phyloP scores from a whole-genome alignment of 30 jellyfish, hydroid and myxozoan genomes.

The Cassiopea xamachana region DNA sequence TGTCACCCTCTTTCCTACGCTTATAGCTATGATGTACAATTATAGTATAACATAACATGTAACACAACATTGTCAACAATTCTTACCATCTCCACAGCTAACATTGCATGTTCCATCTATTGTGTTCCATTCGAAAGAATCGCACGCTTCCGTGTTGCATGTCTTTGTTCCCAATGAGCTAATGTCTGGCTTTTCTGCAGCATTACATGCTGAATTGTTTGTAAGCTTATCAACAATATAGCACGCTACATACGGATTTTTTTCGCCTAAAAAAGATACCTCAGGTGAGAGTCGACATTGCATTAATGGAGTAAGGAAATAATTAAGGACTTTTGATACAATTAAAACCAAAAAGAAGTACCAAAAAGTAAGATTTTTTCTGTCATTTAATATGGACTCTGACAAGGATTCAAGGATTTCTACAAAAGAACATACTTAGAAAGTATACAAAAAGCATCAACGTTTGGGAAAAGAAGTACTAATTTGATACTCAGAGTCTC shows the following conservation, averaged over 20 bases:
- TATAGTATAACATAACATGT: too few relatives aligned
- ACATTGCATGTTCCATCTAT: conserved; percentile 84
- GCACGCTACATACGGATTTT: conserved; percentile 39
- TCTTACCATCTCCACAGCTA: conserved; percentile 90
- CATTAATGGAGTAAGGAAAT: not conserved
- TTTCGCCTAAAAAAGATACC: conserved; percentile 7
- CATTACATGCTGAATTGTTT: conserved; percentile 46
- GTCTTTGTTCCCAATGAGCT: conserved; percentile 20
- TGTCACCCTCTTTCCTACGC: too few relatives aligned
- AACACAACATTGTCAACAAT: not conserved
- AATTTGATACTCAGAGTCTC: too few relatives aligned
- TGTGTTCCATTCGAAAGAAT: conserved; percentile 67
- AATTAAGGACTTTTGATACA: too few relatives aligned
- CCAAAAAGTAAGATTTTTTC: too few relatives aligned
- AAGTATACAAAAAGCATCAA: too few relatives aligned
- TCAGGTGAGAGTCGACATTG: not conserved
- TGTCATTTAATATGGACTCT: too few relatives aligned
- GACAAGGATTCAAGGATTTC: too few relatives aligned
- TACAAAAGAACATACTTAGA: too few relatives aligned
- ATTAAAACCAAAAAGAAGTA: too few relatives aligned
- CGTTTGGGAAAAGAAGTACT: too few relatives aligned
- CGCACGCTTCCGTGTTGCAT: conserved; percentile 77
- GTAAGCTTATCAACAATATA: not conserved
- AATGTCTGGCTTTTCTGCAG: conserved; percentile 66
- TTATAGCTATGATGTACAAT: too few relatives aligned